Conservation (phyloP, 2,888 invertebrate species). For the Cosmorhoe ocellata region DNA sequence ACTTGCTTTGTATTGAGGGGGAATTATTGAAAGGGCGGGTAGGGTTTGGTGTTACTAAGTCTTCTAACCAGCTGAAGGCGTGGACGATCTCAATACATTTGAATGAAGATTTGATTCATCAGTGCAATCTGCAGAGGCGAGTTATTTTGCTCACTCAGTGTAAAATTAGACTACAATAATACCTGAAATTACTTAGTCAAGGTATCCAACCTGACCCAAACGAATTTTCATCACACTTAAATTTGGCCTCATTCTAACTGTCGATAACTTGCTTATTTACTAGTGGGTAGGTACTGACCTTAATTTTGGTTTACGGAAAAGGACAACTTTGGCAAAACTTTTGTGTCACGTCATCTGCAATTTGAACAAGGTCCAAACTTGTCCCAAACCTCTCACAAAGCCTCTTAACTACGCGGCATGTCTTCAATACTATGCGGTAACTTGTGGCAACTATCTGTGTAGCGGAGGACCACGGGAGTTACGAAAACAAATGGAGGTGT, state of each 20-base stretch:
- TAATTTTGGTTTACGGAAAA: conserved; percentile 5
- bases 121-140: too few relatives aligned
- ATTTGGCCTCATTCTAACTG: too few relatives aligned
- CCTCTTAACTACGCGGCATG: conserved; percentile 17
- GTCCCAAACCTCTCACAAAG: conserved; percentile 12
- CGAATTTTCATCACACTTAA: too few relatives aligned
- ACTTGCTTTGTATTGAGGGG: conserved; percentile 8
- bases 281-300: not conserved
- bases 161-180: too few relatives aligned
- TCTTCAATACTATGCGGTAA: conserved; percentile 17
- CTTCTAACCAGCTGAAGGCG: too few relatives aligned
- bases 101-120: too few relatives aligned
- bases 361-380: conserved; percentile 15
- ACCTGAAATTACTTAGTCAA: too few relatives aligned
- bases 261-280: too few relatives aligned
- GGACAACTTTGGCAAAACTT: conserved; percentile 10
- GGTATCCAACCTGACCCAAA: too few relatives aligned
- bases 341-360: conserved; percentile 13
- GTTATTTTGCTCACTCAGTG: too few relatives aligned
- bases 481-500: conserved; percentile 1
- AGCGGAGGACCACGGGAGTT: not conserved
- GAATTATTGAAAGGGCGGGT: conserved; percentile 3
- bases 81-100: too few relatives aligned
- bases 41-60: not conserved
- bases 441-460: conserved; percentile 5